Percentiles rank a stretch among this genome's conserved stretches.
Conservation (phyloP, 1,140 invertebrate species). For the Colletes gigas region DNA sequence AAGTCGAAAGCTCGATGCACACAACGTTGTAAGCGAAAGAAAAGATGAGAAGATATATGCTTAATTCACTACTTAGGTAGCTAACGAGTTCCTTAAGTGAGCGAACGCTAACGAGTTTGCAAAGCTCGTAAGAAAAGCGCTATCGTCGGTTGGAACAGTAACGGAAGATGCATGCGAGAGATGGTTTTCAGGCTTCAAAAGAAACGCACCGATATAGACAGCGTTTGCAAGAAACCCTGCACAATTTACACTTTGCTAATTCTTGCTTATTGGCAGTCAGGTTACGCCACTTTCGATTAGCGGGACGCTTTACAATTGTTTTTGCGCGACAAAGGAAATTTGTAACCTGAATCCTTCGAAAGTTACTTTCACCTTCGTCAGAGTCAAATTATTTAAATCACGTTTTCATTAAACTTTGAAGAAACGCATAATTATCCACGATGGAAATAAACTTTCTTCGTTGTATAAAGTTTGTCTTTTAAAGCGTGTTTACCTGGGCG, state of each 20-base stretch:
- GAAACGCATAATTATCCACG: too few species aligned
- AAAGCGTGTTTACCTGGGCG: too few species aligned
- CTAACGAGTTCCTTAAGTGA: conserved; percentile 60
- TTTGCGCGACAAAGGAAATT: too few species aligned
- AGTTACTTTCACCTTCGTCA: too few species aligned
- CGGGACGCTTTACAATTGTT: neutral
- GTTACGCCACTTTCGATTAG: neutral
- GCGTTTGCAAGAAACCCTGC: neutral
- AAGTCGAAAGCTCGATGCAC: conserved; percentile 24
- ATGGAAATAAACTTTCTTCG: too few species aligned
- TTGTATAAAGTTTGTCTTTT: too few species aligned
- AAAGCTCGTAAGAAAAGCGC: conserved; percentile 58
- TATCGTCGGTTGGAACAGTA: conserved; percentile 19
- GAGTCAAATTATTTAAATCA: too few species aligned
- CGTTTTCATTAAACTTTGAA: too few species aligned
- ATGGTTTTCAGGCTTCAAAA: conserved; percentile 30
- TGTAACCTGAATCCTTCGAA: too few species aligned
- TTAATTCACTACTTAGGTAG: conserved; percentile 60
- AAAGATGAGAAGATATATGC: conserved; percentile 54
- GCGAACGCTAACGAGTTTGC: conserved; percentile 62
- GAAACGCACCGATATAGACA: neutral
- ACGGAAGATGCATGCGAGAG: conserved; percentile 16
- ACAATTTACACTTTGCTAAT: neutral
- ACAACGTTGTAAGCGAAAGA: conserved; percentile 23
- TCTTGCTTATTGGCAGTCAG: neutral